These are phyloP conservation scores for Euplagia quadripunctaria DNA, from an alignment of 2,888 invertebrate genomes.

Conservation along the genomic window DNA sequence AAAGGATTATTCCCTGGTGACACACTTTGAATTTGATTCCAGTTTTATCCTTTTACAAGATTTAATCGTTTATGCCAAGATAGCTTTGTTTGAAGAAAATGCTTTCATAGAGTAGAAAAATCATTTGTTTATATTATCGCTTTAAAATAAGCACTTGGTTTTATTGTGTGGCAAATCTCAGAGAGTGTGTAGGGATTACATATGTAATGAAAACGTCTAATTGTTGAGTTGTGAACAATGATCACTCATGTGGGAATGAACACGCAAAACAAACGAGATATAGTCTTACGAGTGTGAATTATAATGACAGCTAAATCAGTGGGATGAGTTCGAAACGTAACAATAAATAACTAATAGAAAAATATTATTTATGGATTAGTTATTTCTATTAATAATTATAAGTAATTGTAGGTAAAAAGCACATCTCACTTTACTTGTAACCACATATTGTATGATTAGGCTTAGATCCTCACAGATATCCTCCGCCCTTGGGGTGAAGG, in stretches of 20 bases:
- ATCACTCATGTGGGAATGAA: constrained; percentile 8
- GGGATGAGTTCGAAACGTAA: not conserved
- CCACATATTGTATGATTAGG: too few relatives aligned
- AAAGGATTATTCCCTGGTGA: constrained; percentile 52
- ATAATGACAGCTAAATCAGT: not conserved
- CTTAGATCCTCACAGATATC: too few relatives aligned
- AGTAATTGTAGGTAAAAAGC: too few relatives aligned
- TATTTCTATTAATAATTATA: not conserved
- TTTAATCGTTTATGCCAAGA: constrained; percentile 5
- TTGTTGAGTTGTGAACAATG: constrained; percentile 12
- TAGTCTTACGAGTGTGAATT: not conserved
- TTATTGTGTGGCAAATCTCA: constrained; percentile 5
- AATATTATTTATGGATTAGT: not conserved
- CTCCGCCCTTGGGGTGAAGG: too few relatives aligned
- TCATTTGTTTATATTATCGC: not conserved
- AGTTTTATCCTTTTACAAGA: constrained; percentile 41
- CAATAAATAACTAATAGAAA: not conserved
- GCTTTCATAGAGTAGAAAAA: not conserved
- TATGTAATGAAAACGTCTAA: constrained; percentile 11
- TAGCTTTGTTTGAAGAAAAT: constrained; percentile 9
- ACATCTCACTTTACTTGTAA: too few relatives aligned
- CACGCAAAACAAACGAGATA: constrained; percentile 6
- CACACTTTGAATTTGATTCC: constrained; percentile 53
- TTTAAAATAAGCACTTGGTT: constrained; percentile 4
- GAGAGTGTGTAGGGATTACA: constrained; percentile 4